A percentile compares a stretch with the other conserved stretches of the same genome.
Evolutionary conservation across 2,888 invertebrate species (phyloP).

Genomic region (Synergus umbraculus): DNA sequence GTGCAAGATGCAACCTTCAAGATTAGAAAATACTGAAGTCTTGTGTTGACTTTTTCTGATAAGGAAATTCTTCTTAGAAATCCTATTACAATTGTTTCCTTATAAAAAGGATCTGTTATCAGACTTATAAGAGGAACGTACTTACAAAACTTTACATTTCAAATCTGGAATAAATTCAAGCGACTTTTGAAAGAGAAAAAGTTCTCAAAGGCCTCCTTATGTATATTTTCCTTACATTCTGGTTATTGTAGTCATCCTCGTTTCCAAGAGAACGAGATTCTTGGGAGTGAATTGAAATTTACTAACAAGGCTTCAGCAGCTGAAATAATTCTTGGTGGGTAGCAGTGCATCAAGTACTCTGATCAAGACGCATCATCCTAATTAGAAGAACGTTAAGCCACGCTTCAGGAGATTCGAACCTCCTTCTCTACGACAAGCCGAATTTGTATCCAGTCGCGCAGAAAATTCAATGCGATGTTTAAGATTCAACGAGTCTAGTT

Average conservation of each 20-base stretch:
- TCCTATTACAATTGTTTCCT: not conserved
- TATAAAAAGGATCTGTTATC: not conserved
- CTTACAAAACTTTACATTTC: not conserved
- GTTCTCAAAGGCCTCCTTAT: not conserved
- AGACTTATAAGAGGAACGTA: not conserved
- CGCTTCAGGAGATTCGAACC: conserved; percentile 30
- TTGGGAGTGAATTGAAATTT: conserved; percentile 5
- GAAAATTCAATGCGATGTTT: conserved; percentile 32
- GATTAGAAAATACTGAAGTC: conserved; percentile 12
- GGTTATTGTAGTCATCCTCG: not conserved
- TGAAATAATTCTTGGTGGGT: conserved; percentile 17
- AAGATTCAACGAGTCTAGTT: conserved; percentile 21
- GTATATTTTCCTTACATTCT: not conserved
- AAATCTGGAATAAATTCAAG: not conserved
- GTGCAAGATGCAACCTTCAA: conserved; percentile 12
- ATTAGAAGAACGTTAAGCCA: conserved; percentile 34
- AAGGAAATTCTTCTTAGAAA: not conserved
- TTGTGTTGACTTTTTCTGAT: not conserved
- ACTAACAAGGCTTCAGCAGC: conserved; percentile 23
- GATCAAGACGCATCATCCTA: conserved; percentile 27
- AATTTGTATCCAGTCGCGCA: conserved; percentile 23
- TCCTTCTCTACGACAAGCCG: conserved; percentile 22
- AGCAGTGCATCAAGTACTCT: conserved; percentile 23
- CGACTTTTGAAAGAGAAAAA: not conserved
- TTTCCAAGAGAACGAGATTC: not conserved